Evolutionary conservation across 2,113 vertebrate species (phyloP).

Genomic region (Triplophysa tibetana): DNA sequence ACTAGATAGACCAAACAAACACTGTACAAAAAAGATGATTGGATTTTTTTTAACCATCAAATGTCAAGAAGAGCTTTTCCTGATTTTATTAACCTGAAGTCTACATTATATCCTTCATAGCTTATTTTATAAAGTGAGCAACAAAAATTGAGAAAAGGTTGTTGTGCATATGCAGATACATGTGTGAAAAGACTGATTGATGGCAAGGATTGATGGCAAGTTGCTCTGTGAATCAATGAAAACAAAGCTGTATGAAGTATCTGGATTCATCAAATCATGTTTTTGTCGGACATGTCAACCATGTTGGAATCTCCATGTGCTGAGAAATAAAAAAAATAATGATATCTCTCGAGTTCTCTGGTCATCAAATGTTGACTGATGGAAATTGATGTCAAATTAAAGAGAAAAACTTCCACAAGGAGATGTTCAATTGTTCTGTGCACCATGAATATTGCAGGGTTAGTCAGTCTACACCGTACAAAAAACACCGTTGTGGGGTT

Average conservation of each 20-base stretch:
- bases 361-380: background rate
- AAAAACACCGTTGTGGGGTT: constrained; percentile 6
- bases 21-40: too few species aligned
- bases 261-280: too few species aligned
- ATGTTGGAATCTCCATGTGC: too few species aligned
- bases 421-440: background rate
- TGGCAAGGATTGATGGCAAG: background rate
- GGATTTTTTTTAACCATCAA: too few species aligned
- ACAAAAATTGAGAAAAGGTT: background rate
- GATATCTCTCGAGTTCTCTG: background rate
- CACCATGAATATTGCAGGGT: constrained; percentile 12
- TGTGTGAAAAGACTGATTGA: too few species aligned
- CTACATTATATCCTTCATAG: background rate
- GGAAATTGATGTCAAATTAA: constrained; percentile 4
- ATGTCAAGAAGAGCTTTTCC: background rate
- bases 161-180: background rate
- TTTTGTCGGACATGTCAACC: background rate
- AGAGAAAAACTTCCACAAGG: background rate
- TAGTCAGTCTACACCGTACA: constrained; percentile 5
- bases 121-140: background rate
- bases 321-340: background rate
- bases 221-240: background rate
- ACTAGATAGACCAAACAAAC: too few species aligned
- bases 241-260: background rate
- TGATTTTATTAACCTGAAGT: background rate